A percentile compares a stretch with the other conserved stretches of the same genome.
Conservation (phyloP, 2,888 invertebrate genomes). For the Trachelus stipa region DNA sequence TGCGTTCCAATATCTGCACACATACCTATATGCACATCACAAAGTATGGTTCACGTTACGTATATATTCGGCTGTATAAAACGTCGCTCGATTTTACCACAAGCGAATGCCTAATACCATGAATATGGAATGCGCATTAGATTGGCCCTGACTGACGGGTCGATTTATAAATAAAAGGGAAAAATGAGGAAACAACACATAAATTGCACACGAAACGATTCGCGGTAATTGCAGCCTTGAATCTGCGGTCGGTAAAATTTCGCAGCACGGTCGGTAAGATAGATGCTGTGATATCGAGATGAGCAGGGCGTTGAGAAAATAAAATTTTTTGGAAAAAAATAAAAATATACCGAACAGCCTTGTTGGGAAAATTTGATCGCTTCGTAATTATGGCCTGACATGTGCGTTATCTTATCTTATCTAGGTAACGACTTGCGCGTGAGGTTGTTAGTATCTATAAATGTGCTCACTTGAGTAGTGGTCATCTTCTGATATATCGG, state of each 20-base stretch:
- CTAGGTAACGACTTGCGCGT: not conserved
- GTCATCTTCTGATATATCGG: slow-evolving; percentile 78
- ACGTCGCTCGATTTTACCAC: not conserved
- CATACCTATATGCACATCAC: not conserved
- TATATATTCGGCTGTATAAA: not conserved
- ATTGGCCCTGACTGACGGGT: not conserved
- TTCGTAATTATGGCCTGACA: not conserved
- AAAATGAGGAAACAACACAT: not conserved
- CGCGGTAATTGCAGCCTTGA: not conserved
- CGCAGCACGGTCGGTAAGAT: not conserved
- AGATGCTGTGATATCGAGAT: not conserved
- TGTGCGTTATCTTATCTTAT: not conserved
- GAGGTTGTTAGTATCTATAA: not conserved
- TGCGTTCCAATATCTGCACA: not conserved
- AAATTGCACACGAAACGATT: not conserved
- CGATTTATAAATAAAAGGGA: not conserved
- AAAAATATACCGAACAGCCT: not conserved
- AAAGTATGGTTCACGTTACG: too few relatives aligned
- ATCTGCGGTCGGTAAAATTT: not conserved
- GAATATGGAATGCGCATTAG: not conserved
- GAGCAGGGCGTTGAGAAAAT: not conserved
- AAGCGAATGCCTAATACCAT: not conserved
- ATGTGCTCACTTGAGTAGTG: slow-evolving; percentile 75
- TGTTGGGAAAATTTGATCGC: not conserved
- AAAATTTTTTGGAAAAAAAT: not conserved